Conservation (phyloP, 2,888 invertebrate genomes). For the Drosophila robusta region DNA sequence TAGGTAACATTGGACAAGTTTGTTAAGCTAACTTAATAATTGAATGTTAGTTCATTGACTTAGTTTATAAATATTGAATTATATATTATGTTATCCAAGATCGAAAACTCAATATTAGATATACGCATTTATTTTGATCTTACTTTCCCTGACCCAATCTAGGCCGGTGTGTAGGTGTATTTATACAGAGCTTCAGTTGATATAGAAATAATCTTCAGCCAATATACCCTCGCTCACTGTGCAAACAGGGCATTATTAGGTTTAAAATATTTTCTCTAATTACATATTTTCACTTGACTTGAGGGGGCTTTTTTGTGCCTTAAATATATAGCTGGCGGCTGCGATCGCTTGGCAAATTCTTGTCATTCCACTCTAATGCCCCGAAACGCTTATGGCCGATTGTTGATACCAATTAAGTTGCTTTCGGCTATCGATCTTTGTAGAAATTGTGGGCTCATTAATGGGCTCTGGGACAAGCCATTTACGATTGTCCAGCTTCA, state of each 20-base stretch:
- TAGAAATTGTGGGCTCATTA: constrained; percentile 37
- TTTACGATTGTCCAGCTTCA: constrained; percentile 32
- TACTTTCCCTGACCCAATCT: no score
- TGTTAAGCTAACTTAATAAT: no score
- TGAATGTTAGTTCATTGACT: no score
- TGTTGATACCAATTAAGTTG: constrained; percentile 25
- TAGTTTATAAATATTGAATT: no score
- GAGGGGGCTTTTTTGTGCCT: not conserved
- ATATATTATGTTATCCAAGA: no score
- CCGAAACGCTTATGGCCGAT: not conserved
- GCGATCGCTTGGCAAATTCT: constrained; percentile 22
- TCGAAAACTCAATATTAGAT: no score
- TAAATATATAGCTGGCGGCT: not conserved
- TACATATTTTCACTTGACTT: not conserved
- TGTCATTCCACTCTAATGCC: constrained; percentile 22
- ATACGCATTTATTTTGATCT: no score
- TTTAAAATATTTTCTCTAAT: not conserved
- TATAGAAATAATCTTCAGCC: no score
- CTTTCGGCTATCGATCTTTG: constrained; percentile 34
- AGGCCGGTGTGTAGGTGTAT: no score
- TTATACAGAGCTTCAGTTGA: no score
- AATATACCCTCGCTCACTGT: not conserved
- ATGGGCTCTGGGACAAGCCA: constrained; percentile 19
- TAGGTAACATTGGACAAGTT: no score
- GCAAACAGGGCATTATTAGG: not conserved